Base-by-base conservation (phyloP, 1,140 invertebrate genomes). In the Calycopis cecrops region DNA sequence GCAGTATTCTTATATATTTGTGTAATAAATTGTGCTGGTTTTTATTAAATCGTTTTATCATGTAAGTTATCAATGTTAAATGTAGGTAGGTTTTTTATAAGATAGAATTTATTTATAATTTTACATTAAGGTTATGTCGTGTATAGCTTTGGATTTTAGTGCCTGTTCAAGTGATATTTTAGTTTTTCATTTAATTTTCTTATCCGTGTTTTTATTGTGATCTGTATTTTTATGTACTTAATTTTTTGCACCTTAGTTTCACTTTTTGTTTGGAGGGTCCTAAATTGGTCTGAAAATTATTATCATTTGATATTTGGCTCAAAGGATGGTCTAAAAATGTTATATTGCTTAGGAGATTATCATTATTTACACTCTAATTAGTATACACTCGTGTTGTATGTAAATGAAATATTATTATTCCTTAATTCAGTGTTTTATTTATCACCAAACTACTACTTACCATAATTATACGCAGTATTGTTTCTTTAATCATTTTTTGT, bases 361-460 rank as follows among this genome's bases (percentile, higher is more conserved):
- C 40, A 60, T 65, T 72, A 73, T 71, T 73, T 74, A 76, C 70
- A 78, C 70, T 71, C 57, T 69, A 76, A 69, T 67, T 71, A 65
- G 67, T 77, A 66, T 76, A 76, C 66, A 65, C 65, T 65, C 71
- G 75, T 73, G 77, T 74, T 80, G 73, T 78, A 76, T 76, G 72
- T 74, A 79, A 76, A 69, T 72, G 51, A 79, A 77, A 81, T 81
- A 79, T 74, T 79, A 76, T 79, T 76, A 72, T 75, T 77, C 40
- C 75, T 72, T 79, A 73, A 62, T 51, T 42, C 33, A 37, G 34
- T 56, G 38, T 60, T 67, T 63, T 65, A 52, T 52, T 52, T 52
- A 10, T 11, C 9, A 12, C 12, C 35, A 28, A 14, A 35, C 34
- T 35, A 35, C 4, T 35, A 35, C 4, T 35, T 35, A 35, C 9